Evolutionary conservation across 2,797 vertebrate genomes (phyloP), one percentile per base, ranked within the genome.

Genomic region (Apogon talboti): DNA sequence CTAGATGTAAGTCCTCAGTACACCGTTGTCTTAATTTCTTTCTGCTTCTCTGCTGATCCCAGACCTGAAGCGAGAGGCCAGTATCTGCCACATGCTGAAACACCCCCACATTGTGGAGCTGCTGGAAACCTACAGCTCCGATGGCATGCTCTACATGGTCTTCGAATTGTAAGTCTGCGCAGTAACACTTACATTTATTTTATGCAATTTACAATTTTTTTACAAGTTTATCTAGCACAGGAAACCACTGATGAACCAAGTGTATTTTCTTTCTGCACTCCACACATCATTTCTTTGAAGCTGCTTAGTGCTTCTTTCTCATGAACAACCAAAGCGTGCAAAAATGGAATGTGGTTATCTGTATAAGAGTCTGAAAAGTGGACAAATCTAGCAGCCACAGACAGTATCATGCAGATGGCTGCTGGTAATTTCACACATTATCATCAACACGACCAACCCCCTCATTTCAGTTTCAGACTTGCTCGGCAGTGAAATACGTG

Each of bases 81-180:
- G 98, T 86, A 99, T 99, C 89, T 99, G 98, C 93, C 98, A 99
- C 92, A 99, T 99, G 98, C 95, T 99, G 88, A 99, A 99, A 83
- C 98, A 99, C 91, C 96, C 98, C 57, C 98, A 99, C 91, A 99
- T 99, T 78, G 98, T 99, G 81, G 98, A 99, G 85, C 93, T 99
- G 54, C 90, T 99, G 91, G 98, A 99, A 90, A 99, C 98, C 13
- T 99, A 99, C 93, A 99, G 98, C 92, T 99, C 98, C 4, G 98
- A 99, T 90, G 98, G 98, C 88, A 99, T 99, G 98, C 97, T 99
- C 88, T 99, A 99, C 92, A 99, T 99, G 98, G 98, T 99, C 78
- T 99, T 99, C 79, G 98, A 99, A 93, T 99, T 96, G 98, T 99
- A 94, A 97, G 98, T 96, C 40, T 46, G 16, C 11, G 28, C 35